Conservation (phyloP, 1,140 invertebrate species). For the Globodera rostochiensis region DNA sequence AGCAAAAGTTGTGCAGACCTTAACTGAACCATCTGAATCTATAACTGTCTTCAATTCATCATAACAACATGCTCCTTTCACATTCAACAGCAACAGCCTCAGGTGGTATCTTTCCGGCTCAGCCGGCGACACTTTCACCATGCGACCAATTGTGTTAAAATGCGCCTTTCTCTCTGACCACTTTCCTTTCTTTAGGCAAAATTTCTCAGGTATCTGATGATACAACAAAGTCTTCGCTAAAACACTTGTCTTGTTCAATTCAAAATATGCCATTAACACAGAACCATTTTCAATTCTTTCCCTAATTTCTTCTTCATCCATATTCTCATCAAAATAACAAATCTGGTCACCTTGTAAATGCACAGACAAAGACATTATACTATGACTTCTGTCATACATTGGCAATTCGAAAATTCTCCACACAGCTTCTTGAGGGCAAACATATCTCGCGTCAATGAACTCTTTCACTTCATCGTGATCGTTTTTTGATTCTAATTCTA, state of each 20-base stretch:
- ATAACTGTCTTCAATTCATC: constrained; percentile 6
- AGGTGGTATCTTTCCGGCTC: constrained; percentile 14
- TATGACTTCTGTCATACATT: constrained; percentile 20
- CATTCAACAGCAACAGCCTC: constrained; percentile 1
- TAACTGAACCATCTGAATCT: neutral
- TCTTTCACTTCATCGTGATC: constrained; percentile 18
- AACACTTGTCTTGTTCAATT: too few species aligned
- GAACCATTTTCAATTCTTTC: neutral
- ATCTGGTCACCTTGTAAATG: neutral
- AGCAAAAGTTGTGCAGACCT: neutral
- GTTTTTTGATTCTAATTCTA: neutral
- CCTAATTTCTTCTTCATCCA: constrained; percentile 9
- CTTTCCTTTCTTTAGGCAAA: constrained; percentile 5
- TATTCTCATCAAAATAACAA: constrained; percentile 25
- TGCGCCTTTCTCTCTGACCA: constrained; percentile 17
- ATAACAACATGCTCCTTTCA: neutral
- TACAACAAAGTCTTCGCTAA: neutral
- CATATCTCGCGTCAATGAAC: constrained; percentile 17
- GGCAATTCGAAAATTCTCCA: constrained; percentile 15
- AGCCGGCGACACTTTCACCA: constrained; percentile 23
- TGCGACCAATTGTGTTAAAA: constrained; percentile 15
- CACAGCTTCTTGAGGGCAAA: constrained; percentile 2
- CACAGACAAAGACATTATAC: neutral
- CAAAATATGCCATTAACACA: neutral
- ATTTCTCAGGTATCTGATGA: constrained; percentile 17